A percentile compares a stretch with the other conserved stretches of the same genome.
These are phyloP conservation scores for Pelochelys cantorii DNA, from an alignment of 2,797 vertebrate species.

Conservation along the genomic window DNA sequence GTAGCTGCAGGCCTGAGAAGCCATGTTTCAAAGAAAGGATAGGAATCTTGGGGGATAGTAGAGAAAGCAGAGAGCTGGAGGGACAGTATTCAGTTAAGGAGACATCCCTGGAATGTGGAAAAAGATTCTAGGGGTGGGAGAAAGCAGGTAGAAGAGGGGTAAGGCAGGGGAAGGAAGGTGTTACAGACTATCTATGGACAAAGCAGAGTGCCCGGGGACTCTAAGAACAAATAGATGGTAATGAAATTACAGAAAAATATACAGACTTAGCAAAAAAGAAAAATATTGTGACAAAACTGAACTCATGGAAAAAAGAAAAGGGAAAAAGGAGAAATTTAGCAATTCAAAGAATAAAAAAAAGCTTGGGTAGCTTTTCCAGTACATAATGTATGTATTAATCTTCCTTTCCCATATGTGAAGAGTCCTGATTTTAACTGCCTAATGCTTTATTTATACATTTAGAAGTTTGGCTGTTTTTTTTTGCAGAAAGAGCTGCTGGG, in stretches of 20 bases:
- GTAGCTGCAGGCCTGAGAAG: conserved; percentile 15
- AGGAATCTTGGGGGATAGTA: neutral
- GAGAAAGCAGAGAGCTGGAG: neutral
- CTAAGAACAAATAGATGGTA: neutral
- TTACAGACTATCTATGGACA: neutral
- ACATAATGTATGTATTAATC: neutral
- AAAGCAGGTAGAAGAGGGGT: neutral
- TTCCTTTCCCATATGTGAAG: neutral
- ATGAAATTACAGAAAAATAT: neutral
- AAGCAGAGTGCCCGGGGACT: neutral
- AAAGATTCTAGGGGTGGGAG: neutral
- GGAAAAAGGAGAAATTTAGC: neutral
- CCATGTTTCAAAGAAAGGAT: neutral
- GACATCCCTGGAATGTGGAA: neutral
- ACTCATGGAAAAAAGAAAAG: too few species aligned
- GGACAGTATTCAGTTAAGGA: neutral
- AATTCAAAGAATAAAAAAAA: neutral
- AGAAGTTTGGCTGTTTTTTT: neutral
- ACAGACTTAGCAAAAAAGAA: neutral
- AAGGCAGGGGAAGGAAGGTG: neutral
- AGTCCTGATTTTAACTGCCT: neutral
- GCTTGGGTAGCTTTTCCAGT: neutral
- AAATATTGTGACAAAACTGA: neutral
- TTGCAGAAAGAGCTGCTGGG: neutral
- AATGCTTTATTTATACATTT: neutral